Evolutionary conservation across 2,888 invertebrate species (phyloP), one percentile per base, ranked within the genome.

Genomic region (Hypselothyrea guttata): DNA sequence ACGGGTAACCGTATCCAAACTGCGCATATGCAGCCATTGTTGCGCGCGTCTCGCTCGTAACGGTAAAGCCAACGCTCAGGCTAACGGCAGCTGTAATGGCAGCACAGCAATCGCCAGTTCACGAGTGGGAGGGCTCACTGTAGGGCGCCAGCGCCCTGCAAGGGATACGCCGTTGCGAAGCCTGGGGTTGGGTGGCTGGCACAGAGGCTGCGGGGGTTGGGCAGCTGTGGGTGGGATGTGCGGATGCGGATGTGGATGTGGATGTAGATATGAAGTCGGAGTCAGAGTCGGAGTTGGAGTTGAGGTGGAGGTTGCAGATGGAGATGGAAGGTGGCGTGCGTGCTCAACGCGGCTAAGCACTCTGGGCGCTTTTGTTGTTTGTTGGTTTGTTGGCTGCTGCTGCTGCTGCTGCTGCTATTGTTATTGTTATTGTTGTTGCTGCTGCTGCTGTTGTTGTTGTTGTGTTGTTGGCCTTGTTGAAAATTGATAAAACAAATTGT

Each of bases 1-100:
- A 93, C 93, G 96, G 95, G 93, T 97, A 96, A 89, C 95, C 84
- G 91, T 96, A 97, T 92, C 96, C 96, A 92, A 97, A 96, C 92
- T 97, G 96, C 90, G 96, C 94, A 92, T 97, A 97, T 90, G 96
- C 95, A 91, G 96, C 90, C 90, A 90, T 90, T 71, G 79, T 69
- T 47, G 51, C 55, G 58, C 44, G 42, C 55, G 49, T 48, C 52
- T 54, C 45, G 64, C 46, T 46, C 7, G 30, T 44, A 12, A 37
- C 44, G 31, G 31, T 59, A 45, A 60, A 54, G 58, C 11, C 48
- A 55, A 63, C 62, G 62, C 41, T 9, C 68, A 51, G n/a, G 54
- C 44, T 33, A 35, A 30, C 31, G 37, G 46, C 9, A 9, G 28
- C 28, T 33, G 30, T n/a, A 27, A 58, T 27, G 47, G 37, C 22